Evolutionary conservation across 2,797 vertebrate genomes (phyloP).

Genomic region (Okamejei kenojei): DNA sequence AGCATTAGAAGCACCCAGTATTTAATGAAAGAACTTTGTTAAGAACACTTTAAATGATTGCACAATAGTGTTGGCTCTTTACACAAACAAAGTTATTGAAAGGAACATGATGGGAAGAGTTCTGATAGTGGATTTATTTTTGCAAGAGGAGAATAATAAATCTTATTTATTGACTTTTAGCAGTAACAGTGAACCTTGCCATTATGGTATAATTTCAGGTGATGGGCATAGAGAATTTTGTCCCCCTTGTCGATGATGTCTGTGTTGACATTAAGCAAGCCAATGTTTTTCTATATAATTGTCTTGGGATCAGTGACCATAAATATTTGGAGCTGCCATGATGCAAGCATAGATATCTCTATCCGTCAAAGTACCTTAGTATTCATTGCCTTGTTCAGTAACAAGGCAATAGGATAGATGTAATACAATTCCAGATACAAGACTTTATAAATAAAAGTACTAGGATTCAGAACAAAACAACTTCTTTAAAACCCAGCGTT

Average conservation of each 20-base stretch:
- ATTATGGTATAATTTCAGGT: neutral
- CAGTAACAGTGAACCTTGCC: neutral
- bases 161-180: neutral
- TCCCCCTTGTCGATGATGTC: neutral
- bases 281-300: neutral
- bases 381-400: neutral
- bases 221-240: neutral
- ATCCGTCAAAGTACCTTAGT: neutral
- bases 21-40: neutral
- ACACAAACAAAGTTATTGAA: neutral
- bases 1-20: neutral
- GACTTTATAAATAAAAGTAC: neutral
- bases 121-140: neutral
- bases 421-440: neutral
- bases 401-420: neutral
- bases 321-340: neutral
- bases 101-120: neutral
- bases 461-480: neutral
- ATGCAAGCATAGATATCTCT: neutral
- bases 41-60: neutral
- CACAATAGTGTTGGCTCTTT: neutral
- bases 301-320: neutral
- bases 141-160: neutral
- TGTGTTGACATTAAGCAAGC: neutral
- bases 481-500: neutral